Conservation (phyloP, 1,140 invertebrate genomes). For the Aphaenogaster ashmeadi region DNA sequence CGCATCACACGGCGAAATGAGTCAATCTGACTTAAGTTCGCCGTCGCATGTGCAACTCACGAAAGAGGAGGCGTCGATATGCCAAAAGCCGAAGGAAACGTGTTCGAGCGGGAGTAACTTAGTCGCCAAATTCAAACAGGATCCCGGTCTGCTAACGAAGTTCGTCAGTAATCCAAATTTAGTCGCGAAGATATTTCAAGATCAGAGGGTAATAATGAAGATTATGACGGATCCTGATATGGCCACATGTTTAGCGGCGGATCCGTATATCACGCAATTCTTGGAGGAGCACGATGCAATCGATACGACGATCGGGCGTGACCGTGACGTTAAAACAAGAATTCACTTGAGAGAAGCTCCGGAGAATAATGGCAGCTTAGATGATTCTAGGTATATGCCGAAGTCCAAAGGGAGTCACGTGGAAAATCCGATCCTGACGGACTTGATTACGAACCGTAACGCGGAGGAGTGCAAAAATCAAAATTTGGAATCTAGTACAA, state of each 20-base stretch:
- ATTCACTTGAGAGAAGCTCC: constrained; percentile 19
- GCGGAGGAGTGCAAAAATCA: constrained; percentile 70
- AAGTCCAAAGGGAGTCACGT: constrained; percentile 67
- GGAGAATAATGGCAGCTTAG: constrained; percentile 26
- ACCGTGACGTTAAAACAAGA: not conserved
- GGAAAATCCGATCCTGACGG: constrained; percentile 84
- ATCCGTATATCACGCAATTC: constrained; percentile 80
- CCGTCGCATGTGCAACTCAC: constrained; percentile 13
- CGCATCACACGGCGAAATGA: not conserved
- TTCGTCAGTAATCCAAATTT: constrained; percentile 80
- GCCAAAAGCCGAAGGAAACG: constrained; percentile 73
- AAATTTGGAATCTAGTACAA: constrained; percentile 45
- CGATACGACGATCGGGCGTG: not conserved
- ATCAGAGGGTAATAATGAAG: constrained; percentile 81
- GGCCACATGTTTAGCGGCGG: constrained; percentile 74
- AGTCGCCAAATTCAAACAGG: constrained; percentile 68
- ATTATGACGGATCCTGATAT: constrained; percentile 80
- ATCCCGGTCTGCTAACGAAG: constrained; percentile 75
- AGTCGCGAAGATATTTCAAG: constrained; percentile 81
- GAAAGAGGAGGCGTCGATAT: constrained; percentile 57
- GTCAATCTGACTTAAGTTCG: not conserved
- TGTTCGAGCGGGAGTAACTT: constrained; percentile 67
- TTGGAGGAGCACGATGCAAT: constrained; percentile 73
- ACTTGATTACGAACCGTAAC: constrained; percentile 82
- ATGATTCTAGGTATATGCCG: not conserved